phyloP scores from a whole-genome alignment of 1,140 invertebrate species.

The Tetramorium parvispinum region DNA sequence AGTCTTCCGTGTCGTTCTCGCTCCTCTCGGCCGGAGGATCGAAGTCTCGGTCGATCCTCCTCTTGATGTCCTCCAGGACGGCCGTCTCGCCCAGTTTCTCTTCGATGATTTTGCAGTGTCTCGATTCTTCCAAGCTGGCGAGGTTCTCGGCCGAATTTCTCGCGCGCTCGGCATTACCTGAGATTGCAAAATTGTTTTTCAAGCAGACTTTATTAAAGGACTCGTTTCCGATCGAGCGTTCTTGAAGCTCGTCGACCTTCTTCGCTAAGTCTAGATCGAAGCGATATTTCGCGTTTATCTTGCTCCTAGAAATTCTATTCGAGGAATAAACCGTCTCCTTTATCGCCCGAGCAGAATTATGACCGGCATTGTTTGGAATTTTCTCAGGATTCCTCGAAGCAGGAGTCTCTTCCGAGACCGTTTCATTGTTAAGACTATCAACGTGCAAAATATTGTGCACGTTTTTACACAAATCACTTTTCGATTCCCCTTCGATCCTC shows the following conservation, averaged over 20 bases:
- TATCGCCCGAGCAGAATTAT: background rate
- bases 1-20: conserved; percentile 43
- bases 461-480: background rate
- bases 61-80: conserved; percentile 66
- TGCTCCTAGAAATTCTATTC: background rate
- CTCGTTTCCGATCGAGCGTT: background rate
- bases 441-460: background rate
- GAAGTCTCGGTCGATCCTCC: conserved; percentile 70
- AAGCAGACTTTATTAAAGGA: background rate
- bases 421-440: background rate
- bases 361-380: background rate
- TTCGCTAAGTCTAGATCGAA: conserved; percentile 7
- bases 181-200: background rate
- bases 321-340: background rate
- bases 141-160: background rate
- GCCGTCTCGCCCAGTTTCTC: conserved; percentile 49
- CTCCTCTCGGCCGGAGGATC: conserved; percentile 28
- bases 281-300: background rate
- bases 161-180: background rate
- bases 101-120: background rate
- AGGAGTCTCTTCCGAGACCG: background rate
- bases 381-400: background rate
- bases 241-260: background rate
- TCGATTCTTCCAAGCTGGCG: background rate
- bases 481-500: background rate